phyloP scores from a whole-genome alignment of 92 coral and sea anemone genomes.

The Plumapathes pennacea region DNA sequence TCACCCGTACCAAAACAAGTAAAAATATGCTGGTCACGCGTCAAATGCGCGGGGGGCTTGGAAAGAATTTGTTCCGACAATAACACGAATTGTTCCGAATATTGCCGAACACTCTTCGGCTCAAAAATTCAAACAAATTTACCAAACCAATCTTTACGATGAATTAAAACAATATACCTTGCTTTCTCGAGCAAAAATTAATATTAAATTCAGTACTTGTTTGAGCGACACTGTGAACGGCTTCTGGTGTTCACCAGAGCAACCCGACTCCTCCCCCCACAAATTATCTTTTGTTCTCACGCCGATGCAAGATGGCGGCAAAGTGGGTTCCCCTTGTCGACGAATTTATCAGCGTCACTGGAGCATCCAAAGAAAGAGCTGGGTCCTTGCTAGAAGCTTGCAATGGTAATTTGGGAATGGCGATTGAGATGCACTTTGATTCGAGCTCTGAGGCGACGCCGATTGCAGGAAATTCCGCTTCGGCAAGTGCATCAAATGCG shows the following conservation, averaged over 20 bases:
- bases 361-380: slow-evolving; percentile 75
- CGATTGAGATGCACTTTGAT: slow-evolving; percentile 97
- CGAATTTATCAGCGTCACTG: slow-evolving; percentile 88
- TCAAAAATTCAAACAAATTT: too few relatives aligned
- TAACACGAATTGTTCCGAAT: too few relatives aligned
- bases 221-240: background rate
- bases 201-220: background rate
- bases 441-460: slow-evolving; percentile 52
- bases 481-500: slow-evolving; percentile 8
- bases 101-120: too few relatives aligned
- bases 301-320: slow-evolving; percentile 87
- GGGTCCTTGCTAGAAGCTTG: slow-evolving; percentile 80
- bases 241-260: background rate
- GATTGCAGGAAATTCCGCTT: slow-evolving; percentile 14
- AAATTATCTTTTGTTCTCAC: slow-evolving; percentile 44
- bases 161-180: background rate
- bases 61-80: too few relatives aligned
- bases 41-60: too few relatives aligned
- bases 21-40: too few relatives aligned
- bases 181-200: background rate
- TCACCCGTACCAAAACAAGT: too few relatives aligned
- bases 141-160: too few relatives aligned
- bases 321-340: slow-evolving; percentile 68
- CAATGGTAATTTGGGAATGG: slow-evolving; percentile 98
- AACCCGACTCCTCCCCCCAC: slow-evolving; percentile 3